Conservation (phyloP, 2,113 vertebrate genomes). For the Ochotona curzoniae region DNA sequence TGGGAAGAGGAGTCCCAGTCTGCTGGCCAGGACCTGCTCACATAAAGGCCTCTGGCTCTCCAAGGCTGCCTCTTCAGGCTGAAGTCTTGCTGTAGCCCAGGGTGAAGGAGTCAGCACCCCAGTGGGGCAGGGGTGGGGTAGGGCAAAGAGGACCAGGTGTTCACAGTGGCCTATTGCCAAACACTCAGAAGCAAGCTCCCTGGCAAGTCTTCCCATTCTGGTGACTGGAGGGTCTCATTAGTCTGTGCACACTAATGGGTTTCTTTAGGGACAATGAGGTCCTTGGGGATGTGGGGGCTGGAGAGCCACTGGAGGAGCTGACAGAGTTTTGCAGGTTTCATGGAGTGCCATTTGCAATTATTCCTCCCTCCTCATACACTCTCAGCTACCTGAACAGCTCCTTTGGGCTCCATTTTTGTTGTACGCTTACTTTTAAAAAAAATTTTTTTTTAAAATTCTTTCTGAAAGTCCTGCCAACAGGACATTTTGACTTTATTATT, state of each 20-base stretch:
- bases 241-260: conserved; percentile 16
- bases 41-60: neutral
- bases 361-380: neutral
- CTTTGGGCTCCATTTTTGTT: neutral
- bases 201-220: neutral
- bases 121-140: neutral
- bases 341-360: neutral
- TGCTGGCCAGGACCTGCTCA: neutral
- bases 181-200: neutral
- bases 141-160: conserved; percentile 39
- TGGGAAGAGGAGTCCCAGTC: neutral
- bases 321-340: conserved; percentile 29
- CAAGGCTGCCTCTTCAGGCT: neutral
- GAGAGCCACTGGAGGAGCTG: conserved; percentile 27
- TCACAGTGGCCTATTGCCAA: neutral
- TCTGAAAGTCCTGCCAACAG: neutral
- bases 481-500: conserved; percentile 48
- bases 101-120: neutral
- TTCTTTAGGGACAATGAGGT: conserved; percentile 56
- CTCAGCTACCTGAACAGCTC: conserved; percentile 22
- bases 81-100: neutral
- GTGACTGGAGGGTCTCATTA: conserved; percentile 67
- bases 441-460: neutral
- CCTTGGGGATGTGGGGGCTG: conserved; percentile 30
- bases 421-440: no score